phyloP scores from a whole-genome alignment of 2,797 vertebrate genomes.

The Gadopsis bispinosus region DNA sequence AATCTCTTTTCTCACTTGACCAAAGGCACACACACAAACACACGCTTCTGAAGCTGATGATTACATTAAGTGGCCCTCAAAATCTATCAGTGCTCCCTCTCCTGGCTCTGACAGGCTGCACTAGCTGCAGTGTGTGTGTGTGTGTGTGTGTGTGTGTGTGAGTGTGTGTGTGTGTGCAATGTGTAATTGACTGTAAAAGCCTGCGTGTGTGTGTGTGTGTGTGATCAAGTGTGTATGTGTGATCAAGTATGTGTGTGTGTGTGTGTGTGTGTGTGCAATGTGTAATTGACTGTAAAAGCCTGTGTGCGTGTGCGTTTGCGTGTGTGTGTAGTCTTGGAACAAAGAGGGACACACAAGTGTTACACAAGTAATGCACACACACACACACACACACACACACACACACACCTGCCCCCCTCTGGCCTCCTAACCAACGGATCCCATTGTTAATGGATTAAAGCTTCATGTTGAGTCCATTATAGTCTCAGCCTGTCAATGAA shows the following conservation, averaged over 20 bases:
- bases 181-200: constrained; percentile 80
- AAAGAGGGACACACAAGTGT: no score
- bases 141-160: constrained; percentile 35
- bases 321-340: no score
- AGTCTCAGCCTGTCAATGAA: constrained; percentile 83
- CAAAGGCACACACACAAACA: constrained; percentile 69
- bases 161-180: constrained; percentile 24
- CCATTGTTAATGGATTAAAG: constrained; percentile 85
- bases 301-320: no score
- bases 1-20: constrained; percentile 74
- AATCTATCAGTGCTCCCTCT: constrained; percentile 80
- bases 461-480: constrained; percentile 86
- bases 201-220: constrained; percentile 57
- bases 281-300: no score
- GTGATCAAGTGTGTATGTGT: constrained; percentile 35
- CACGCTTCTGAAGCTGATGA: constrained; percentile 76
- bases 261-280: constrained; percentile 34
- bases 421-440: constrained; percentile 80
- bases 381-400: constrained; percentile 31
- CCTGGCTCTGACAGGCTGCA: constrained; percentile 73
- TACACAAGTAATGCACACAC: constrained; percentile 1
- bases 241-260: neutral
- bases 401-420: constrained; percentile 26
- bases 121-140: constrained; percentile 36
- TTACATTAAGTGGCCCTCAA: constrained; percentile 82